Evolutionary conservation across 2,113 vertebrate species (phyloP).

Genomic region (Solenodon paradoxus): DNA sequence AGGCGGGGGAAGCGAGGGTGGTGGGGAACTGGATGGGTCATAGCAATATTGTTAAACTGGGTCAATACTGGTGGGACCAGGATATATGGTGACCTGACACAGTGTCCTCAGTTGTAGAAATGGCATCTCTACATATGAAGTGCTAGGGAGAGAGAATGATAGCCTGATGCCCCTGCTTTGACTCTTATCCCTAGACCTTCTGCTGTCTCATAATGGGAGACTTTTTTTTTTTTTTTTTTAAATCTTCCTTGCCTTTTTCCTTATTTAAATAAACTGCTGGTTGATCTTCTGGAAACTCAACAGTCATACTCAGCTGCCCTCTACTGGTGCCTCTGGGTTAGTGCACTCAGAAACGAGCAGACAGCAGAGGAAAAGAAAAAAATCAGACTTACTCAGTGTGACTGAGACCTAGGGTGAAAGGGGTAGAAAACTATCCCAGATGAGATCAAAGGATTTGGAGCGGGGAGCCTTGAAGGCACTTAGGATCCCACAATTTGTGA

Average conservation of each 20-base stretch:
- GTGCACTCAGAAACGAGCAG: background rate
- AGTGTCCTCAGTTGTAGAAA: background rate
- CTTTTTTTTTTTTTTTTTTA: background rate
- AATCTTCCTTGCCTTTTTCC: background rate
- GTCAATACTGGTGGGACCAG: too few species aligned
- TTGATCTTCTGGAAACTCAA: background rate
- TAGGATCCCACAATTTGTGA: background rate
- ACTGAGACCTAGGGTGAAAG: background rate
- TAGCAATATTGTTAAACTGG: too few species aligned
- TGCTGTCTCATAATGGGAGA: background rate
- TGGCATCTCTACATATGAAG: background rate
- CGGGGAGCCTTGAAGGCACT: background rate
- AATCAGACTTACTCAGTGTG: background rate
- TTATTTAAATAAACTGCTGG: background rate
- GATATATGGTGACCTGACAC: too few species aligned
- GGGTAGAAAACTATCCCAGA: background rate
- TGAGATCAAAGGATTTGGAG: background rate
- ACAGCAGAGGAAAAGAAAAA: background rate
- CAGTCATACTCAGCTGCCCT: background rate
- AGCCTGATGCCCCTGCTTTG: background rate
- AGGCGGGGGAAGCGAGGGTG: too few species aligned
- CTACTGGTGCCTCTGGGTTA: background rate
- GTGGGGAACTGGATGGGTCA: too few species aligned
- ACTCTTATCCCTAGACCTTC: background rate
- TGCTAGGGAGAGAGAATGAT: background rate